phyloP scores from a whole-genome alignment of 1,140 invertebrate species.

The Drosophila pruinosa region DNA sequence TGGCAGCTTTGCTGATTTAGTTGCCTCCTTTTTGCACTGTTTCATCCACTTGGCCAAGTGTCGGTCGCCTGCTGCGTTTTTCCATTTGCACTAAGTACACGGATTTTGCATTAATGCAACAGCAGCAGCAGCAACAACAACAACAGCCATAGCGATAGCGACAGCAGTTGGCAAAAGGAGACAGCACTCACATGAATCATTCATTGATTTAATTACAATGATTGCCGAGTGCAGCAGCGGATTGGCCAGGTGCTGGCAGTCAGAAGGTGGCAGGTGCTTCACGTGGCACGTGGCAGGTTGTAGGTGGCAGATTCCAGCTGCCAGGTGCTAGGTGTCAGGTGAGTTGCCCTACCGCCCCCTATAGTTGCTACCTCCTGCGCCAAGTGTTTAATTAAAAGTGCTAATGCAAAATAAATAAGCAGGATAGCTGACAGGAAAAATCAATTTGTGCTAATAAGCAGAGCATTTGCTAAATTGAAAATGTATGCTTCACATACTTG shows the following conservation, averaged over 20 bases:
- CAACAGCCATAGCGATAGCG: slow-evolving; percentile 1
- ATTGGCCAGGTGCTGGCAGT: slow-evolving; percentile 23
- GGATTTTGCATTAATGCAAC: slow-evolving; percentile 78
- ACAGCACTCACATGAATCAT: slow-evolving; percentile 77
- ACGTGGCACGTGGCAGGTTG: background rate
- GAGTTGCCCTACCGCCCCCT: background rate
- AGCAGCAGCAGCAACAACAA: slow-evolving; percentile 8
- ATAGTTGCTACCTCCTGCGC: slow-evolving; percentile 12
- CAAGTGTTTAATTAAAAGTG: slow-evolving; percentile 78
- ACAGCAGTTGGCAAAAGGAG: slow-evolving; percentile 21
- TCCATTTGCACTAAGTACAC: slow-evolving; percentile 72
- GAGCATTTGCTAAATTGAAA: slow-evolving; percentile 30
- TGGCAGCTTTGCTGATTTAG: slow-evolving; percentile 49
- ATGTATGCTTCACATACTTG: background rate
- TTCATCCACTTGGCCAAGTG: slow-evolving; percentile 42
- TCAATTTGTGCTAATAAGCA: slow-evolving; percentile 77
- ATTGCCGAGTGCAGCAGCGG: slow-evolving; percentile 51
- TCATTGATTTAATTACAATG: slow-evolving; percentile 81
- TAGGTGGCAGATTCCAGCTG: slow-evolving; percentile 21
- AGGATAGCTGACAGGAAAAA: slow-evolving; percentile 59
- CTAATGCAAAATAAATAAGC: slow-evolving; percentile 80
- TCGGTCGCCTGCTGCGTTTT: slow-evolving; percentile 52
- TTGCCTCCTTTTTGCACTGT: slow-evolving; percentile 19
- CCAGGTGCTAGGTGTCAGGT: no score
- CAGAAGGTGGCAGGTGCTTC: background rate